A percentile compares a stretch with the other conserved stretches of the same genome.
These are phyloP conservation scores for Enteromius thamalakanensis DNA, from an alignment of 2,797 vertebrate genomes.

Conservation along the genomic window DNA sequence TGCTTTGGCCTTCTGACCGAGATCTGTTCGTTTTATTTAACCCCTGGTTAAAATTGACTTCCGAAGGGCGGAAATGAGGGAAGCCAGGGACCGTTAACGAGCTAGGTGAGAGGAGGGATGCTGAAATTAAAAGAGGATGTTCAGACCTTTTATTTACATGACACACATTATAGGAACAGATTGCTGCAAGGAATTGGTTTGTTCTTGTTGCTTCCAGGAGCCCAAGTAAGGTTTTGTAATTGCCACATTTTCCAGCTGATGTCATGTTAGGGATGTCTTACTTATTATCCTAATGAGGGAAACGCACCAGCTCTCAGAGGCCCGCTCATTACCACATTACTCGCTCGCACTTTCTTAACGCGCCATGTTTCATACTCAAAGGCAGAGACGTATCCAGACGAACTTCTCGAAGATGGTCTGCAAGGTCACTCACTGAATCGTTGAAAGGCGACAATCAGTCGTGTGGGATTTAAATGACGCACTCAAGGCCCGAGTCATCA, in stretches of 20 bases:
- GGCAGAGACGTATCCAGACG: constrained; percentile 56
- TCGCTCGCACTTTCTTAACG: constrained; percentile 89
- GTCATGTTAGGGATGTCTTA: constrained; percentile 93
- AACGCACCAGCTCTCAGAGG: constrained; percentile 93
- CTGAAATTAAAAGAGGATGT: constrained; percentile 81
- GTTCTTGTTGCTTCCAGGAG: constrained; percentile 83
- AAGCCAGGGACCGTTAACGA: constrained; percentile 65
- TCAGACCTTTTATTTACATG: constrained; percentile 82
- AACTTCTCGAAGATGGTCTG: constrained; percentile 36
- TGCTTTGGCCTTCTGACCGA: constrained; percentile 22
- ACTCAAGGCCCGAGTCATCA: constrained; percentile 32
- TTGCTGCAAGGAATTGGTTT: constrained; percentile 81
- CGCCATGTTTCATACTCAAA: constrained; percentile 66
- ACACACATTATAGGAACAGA: constrained; percentile 85
- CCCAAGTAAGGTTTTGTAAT: constrained; percentile 91
- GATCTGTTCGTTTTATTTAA: constrained; percentile 46
- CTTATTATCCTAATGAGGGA: constrained; percentile 99
- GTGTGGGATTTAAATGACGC: constrained; percentile 42
- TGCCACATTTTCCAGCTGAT: constrained; percentile 94
- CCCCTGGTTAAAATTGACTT: constrained; percentile 39
- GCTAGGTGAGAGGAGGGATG: constrained; percentile 62
- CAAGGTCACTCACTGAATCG: constrained; percentile 31
- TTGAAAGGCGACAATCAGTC: constrained; percentile 32
- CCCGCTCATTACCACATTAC: constrained; percentile 94
- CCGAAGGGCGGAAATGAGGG: constrained; percentile 58